Percentiles rank a stretch among this genome's conserved stretches.
These are phyloP conservation scores for Drosophila nr. perissopoda DNA, from an alignment of 2,888 invertebrate species.

Conservation along the genomic window DNA sequence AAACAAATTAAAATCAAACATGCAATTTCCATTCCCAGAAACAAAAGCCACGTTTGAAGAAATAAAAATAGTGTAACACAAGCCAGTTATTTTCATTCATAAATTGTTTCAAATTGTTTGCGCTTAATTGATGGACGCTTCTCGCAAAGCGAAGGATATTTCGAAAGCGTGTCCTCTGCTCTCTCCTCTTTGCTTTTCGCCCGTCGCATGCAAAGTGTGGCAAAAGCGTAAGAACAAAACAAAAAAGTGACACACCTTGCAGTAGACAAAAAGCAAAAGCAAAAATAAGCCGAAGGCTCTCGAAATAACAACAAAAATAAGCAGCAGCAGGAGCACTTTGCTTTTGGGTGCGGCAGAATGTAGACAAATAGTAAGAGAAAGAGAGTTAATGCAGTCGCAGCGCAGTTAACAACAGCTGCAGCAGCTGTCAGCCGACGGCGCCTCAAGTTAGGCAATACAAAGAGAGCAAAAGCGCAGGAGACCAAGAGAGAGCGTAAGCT, in stretches of 20 bases:
- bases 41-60: background rate
- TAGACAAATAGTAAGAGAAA: slow-evolving; percentile 27
- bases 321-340: slow-evolving; percentile 20
- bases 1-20: background rate
- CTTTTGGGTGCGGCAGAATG: slow-evolving; percentile 78
- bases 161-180: slow-evolving; percentile 5
- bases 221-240: slow-evolving; percentile 74
- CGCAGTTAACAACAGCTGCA: slow-evolving; percentile 33
- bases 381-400: slow-evolving; percentile 44
- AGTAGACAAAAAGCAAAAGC: slow-evolving; percentile 22
- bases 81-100: slow-evolving; percentile 69
- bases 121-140: slow-evolving; percentile 45
- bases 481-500: slow-evolving; percentile 32
- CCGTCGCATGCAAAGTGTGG: slow-evolving; percentile 36
- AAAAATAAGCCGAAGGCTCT: slow-evolving; percentile 38
- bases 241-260: slow-evolving; percentile 81
- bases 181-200: background rate
- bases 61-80: slow-evolving; percentile 14
- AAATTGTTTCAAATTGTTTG: slow-evolving; percentile 67
- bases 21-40: background rate
- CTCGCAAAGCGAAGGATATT: slow-evolving; percentile 25
- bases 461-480: slow-evolving; percentile 19
- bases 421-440: slow-evolving; percentile 59
- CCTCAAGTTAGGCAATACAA: slow-evolving; percentile 70
- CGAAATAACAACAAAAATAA: slow-evolving; percentile 14